phyloP scores from a whole-genome alignment of 2,797 vertebrate species.

The Staurois parvus region DNA sequence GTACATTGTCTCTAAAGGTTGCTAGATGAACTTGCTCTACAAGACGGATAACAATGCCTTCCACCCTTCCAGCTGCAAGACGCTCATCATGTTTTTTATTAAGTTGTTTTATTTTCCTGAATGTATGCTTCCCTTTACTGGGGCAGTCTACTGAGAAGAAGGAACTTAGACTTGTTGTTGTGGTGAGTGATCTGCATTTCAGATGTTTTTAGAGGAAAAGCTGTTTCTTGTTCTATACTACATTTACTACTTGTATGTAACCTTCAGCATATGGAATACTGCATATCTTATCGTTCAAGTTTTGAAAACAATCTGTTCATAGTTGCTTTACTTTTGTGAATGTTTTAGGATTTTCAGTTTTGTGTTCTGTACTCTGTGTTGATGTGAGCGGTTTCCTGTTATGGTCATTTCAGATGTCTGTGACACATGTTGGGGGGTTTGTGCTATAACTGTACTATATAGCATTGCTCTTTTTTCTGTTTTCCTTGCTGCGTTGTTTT shows the following conservation, averaged over 20 bases:
- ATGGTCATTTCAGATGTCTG: too few relatives aligned
- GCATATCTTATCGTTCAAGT: not conserved
- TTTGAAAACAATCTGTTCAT: not conserved
- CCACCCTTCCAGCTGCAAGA: not conserved
- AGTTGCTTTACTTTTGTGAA: too few relatives aligned
- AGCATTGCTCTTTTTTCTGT: too few relatives aligned
- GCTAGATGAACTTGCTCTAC: constrained; percentile 3
- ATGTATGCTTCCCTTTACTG: not conserved
- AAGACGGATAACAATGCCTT: not conserved
- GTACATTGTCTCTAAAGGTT: not conserved
- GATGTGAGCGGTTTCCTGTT: too few relatives aligned
- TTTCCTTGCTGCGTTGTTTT: too few relatives aligned
- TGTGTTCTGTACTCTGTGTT: too few relatives aligned
- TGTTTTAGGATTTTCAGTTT: too few relatives aligned
- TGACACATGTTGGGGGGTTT: too few relatives aligned
- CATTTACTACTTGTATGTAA: not conserved
- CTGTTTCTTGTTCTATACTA: not conserved
- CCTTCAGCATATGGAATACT: not conserved
- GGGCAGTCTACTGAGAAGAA: constrained; percentile 12
- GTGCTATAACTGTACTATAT: too few relatives aligned
- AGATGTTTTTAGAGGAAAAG: not conserved
- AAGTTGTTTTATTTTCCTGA: not conserved
- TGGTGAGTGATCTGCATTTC: constrained; percentile 33
- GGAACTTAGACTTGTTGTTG: constrained; percentile 28
- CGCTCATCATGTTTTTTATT: not conserved